These are phyloP conservation scores for Vultur gryphus DNA, from an alignment of 2,797 vertebrate genomes.

Conservation along the genomic window DNA sequence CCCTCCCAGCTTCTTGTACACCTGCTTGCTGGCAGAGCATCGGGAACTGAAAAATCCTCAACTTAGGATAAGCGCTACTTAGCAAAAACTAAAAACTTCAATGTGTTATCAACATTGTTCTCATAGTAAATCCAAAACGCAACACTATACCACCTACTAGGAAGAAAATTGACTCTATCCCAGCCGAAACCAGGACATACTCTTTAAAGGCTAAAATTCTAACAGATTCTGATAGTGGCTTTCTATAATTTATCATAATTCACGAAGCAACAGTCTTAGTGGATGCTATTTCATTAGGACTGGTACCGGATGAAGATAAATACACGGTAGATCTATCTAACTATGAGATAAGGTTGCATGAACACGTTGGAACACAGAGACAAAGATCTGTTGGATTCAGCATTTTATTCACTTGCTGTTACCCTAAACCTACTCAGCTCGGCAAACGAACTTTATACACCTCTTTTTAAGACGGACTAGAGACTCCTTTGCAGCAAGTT, in stretches of 20 bases:
- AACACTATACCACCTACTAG: too few species aligned
- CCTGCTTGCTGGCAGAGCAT: too few species aligned
- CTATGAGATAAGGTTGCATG: neutral
- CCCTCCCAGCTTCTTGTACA: too few species aligned
- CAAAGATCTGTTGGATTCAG: neutral
- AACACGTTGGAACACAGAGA: neutral
- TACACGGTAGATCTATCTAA: neutral
- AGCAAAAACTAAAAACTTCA: too few species aligned
- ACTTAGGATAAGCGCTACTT: too few species aligned
- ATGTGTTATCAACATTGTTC: too few species aligned
- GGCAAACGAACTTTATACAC: neutral
- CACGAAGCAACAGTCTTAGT: neutral
- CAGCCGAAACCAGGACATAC: too few species aligned
- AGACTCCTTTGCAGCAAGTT: neutral
- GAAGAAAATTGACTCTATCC: too few species aligned
- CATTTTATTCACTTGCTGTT: neutral
- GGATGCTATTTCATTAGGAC: conserved; percentile 1
- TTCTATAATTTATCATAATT: conserved; percentile 14
- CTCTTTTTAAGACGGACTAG: neutral
- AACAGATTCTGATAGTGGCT: neutral
- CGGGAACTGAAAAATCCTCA: too few species aligned
- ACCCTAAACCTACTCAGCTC: neutral
- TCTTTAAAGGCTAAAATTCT: conserved; percentile 29
- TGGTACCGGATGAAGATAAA: neutral
- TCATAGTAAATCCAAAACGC: too few species aligned